These are phyloP conservation scores for Aldabrachelys gigantea DNA, from an alignment of 2,113 vertebrate species.

Conservation along the genomic window DNA sequence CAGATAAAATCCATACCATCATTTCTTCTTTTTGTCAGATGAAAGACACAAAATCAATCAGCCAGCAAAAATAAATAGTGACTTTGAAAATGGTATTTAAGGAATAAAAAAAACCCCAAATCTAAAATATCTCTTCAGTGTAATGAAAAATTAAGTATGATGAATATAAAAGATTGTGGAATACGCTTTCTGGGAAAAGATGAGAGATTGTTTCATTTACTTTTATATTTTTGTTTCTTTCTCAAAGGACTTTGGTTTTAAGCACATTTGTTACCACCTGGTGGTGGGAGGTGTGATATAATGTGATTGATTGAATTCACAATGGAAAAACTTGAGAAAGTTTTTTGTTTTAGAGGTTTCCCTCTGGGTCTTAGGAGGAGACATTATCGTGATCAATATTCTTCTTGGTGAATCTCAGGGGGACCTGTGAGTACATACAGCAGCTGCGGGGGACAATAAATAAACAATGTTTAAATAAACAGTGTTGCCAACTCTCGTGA, in stretches of 20 bases:
- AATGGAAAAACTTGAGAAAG: not conserved
- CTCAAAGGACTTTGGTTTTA: not conserved
- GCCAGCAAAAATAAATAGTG: not conserved
- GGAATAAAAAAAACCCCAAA: not conserved
- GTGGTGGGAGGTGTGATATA: not conserved
- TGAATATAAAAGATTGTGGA: not conserved
- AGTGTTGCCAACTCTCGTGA: not conserved
- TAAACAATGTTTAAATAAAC: not conserved
- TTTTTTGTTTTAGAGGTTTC: not conserved
- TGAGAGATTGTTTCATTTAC: not conserved
- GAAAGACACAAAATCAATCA: not conserved
- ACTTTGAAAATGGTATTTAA: not conserved
- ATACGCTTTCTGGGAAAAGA: not conserved
- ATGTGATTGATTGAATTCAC: not conserved
- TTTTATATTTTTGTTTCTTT: not conserved
- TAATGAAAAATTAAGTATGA: not conserved
- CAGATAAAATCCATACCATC: not conserved
- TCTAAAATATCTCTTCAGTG: not conserved
- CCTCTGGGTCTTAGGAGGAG: not conserved
- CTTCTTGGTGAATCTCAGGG: not conserved
- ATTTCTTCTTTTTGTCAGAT: not conserved
- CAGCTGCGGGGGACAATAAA: not conserved
- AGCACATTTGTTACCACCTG: not conserved
- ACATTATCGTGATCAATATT: not conserved
- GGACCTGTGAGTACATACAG: not conserved